Evolutionary conservation across 2,797 vertebrate species (phyloP), one percentile per base, ranked within the genome.

Genomic region (Anguilla anguilla): DNA sequence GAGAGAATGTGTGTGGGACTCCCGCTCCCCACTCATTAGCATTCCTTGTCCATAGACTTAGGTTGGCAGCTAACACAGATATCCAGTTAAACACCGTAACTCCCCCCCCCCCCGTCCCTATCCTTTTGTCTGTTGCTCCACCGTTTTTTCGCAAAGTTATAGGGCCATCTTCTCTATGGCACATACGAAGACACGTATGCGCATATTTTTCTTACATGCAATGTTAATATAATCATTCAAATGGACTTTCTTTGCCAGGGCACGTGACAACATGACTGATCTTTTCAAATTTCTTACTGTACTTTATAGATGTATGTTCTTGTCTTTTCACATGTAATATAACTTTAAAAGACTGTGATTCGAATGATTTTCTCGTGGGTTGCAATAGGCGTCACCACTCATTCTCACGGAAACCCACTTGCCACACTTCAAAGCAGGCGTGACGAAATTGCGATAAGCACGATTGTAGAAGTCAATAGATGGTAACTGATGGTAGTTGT

Each of bases 21-120:
- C 61, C 86, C 25, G 15, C 46, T 74, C 91, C 92, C 93, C 91
- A 93, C 95, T 97, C 96, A 98, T 98, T 97, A 97, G 96, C 97
- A 97, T 97, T 97, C 97, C 94, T 96, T 94, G 96, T 95, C 96
- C 96, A 96, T 95, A 97, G 96, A 97, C 97, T 96, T 95, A 94
- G 94, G 92, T 96, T 98, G 97, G 97, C 97, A 98, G 97, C 96
- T 98, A 97, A 97, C 97, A 98, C 97, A 98, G 97, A 97, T 97
- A 97, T 97, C 97, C 96, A 97, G 95, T 95, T 97, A 96, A 95
- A 96, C 96, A 95, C 95, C 93, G 94, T 96, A 95, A 6, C n/a
- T 1, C 96, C 92, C 94, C 92, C 61, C 22, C 22, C 1, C 61
- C 7, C 61, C 22, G 25, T 92, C 94, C 96, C 69, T 22, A 2